These are phyloP conservation scores for Aphis craccivora DNA, from an alignment of 1,140 invertebrate genomes.

Conservation along the genomic window DNA sequence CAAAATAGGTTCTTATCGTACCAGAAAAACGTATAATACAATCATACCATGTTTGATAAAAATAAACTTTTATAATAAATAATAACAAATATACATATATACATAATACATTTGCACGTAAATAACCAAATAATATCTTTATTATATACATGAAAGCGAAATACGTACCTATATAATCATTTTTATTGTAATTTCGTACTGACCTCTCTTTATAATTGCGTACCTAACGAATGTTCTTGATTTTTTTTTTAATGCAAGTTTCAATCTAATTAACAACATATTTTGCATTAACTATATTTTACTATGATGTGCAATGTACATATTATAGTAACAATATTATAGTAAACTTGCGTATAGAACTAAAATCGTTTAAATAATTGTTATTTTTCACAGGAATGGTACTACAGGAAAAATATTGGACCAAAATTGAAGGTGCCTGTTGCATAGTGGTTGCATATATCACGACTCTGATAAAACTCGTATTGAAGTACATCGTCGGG, in stretches of 20 bases:
- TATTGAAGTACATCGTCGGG: background rate
- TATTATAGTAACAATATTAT: too few species aligned
- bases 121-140: background rate
- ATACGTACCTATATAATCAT: background rate
- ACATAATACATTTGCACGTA: background rate
- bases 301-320: background rate
- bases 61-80: background rate
- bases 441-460: background rate
- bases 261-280: too few species aligned
- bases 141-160: background rate
- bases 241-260: background rate
- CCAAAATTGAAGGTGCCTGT: constrained; percentile 17
- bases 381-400: constrained; percentile 12
- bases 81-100: background rate
- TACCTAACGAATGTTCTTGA: background rate
- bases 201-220: background rate
- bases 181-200: constrained; percentile 43
- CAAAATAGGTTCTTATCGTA: background rate
- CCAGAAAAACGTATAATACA: background rate
- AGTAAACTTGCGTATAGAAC: background rate
- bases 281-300: background rate
- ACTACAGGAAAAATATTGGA: constrained; percentile 19
- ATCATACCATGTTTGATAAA: background rate
- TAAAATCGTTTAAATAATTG: background rate
- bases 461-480: background rate